These are phyloP conservation scores for Pseudotriccus pelzelni DNA, from an alignment of 2,797 vertebrate species.

Conservation along the genomic window DNA sequence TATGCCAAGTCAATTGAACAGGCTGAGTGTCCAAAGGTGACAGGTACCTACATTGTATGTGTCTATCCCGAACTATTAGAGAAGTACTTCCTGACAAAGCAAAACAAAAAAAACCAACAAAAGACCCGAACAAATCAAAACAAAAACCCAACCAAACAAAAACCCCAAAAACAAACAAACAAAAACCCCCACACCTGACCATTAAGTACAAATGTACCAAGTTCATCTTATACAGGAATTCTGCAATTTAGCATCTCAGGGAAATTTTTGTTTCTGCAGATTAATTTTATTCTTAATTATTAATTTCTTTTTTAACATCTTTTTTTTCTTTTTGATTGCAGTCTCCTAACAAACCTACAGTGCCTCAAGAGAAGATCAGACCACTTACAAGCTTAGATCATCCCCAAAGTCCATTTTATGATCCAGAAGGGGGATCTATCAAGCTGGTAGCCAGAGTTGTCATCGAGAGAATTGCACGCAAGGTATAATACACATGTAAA, in stretches of 20 bases:
- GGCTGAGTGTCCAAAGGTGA: background rate
- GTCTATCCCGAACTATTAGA: background rate
- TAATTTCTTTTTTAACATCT: background rate
- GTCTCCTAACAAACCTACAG: conserved; percentile 91
- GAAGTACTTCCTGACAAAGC: background rate
- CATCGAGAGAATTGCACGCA: conserved; percentile 96
- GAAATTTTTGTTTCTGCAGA: background rate
- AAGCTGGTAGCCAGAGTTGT: conserved; percentile 90
- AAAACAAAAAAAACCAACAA: background rate
- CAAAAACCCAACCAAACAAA: background rate
- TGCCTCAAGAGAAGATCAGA: conserved; percentile 93
- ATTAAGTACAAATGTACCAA: background rate
- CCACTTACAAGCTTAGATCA: conserved; percentile 97
- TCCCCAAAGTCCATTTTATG: conserved; percentile 96
- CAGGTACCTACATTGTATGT: too few species aligned
- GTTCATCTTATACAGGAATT: background rate
- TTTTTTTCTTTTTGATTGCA: conserved; percentile 50
- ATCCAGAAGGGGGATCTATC: conserved; percentile 96
- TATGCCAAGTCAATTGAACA: background rate
- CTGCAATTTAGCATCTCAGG: background rate
- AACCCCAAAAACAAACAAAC: background rate
- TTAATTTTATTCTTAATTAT: background rate
- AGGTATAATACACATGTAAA: conserved; percentile 77
- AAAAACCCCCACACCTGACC: background rate
- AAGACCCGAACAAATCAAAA: background rate